Evolutionary conservation across 1,140 invertebrate species (phyloP), one percentile per base, ranked within the genome.

Genomic region (Solenopsis fugax): DNA sequence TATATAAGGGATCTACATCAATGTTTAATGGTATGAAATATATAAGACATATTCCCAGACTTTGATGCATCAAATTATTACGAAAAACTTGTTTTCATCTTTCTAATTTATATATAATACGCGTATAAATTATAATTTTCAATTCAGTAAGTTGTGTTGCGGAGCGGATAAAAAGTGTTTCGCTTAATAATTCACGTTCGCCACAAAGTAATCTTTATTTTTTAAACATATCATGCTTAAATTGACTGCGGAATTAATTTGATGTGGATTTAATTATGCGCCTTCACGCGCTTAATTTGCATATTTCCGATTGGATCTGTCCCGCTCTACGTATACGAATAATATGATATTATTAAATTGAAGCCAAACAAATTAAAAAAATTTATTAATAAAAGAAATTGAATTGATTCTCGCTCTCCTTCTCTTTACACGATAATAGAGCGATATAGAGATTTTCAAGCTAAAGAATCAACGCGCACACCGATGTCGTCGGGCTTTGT

Each of bases 261-360:
- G 21, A 71, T 10, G 10, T 6, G 29, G 52, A 56, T 71, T 71
- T 34, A 60, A 72, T 82, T 82, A 60, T 34, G 67, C 41, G 37
- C 65, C 1, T 71, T 56, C 48, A 56, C 37, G 78, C 37, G 37
- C 34, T 82, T 45, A 45, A 82, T 72, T 82, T 72, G 58, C 67
- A 72, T 72, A 69, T 81, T 80, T 81, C 37, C 58, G n/a, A 52
- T 21, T 65, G 76, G 29, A 52, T 80, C 18, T 18, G 21, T 4
- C 16, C n/a, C 9, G 16, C 12, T 45, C 1, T n/a, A 29, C 4
- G 4, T 50, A 29, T 29, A 29, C 52, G 18, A 60, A 37, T 48
- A 48, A 72, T 52, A 52, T 21, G n/a, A 9, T 50, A 37, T 52
- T 50, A 65, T 24, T 34, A 13, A 76, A 78, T 65, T 54, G 52